phyloP scores from a whole-genome alignment of 1,140 invertebrate species.

The Neuroterus valhalla region DNA sequence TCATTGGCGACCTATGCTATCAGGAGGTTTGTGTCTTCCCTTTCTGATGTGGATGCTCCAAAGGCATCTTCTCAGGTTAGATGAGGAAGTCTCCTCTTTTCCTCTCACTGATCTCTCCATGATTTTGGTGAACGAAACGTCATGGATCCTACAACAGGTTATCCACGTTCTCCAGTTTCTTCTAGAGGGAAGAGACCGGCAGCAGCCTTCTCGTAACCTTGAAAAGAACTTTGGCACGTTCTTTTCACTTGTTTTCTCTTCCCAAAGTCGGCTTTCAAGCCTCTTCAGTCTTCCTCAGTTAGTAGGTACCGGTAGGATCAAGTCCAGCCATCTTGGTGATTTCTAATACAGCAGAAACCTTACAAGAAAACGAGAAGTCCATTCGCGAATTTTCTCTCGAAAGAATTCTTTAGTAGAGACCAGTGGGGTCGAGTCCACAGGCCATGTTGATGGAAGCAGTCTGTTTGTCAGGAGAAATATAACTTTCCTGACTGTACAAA shows the following conservation, averaged over 20 bases:
- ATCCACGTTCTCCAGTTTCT: conserved; percentile 59
- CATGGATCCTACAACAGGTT: conserved; percentile 36
- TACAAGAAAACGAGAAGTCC: not conserved
- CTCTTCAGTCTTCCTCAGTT: conserved; percentile 37
- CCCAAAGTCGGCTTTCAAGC: not conserved
- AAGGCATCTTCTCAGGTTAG: conserved; percentile 69
- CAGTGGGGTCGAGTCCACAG: conserved; percentile 66
- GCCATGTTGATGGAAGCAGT: conserved; percentile 59
- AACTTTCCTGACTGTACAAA: conserved; percentile 61
- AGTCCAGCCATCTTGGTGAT: conserved; percentile 52
- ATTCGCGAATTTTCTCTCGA: conserved; percentile 10
- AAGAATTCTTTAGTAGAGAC: conserved; percentile 63
- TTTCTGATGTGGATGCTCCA: conserved; percentile 74
- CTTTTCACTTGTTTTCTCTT: conserved; percentile 47
- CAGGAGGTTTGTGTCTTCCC: conserved; percentile 64
- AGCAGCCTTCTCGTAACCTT: conserved; percentile 69
- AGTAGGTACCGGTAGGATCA: conserved; percentile 59
- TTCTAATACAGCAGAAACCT: conserved; percentile 1
- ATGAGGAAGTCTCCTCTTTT: conserved; percentile 69
- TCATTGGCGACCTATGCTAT: conserved; percentile 11
- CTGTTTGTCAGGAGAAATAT: conserved; percentile 17
- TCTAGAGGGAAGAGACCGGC: conserved; percentile 67
- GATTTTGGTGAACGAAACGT: conserved; percentile 43
- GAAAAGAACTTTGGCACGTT: conserved; percentile 46
- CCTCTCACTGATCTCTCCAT: conserved; percentile 61